A percentile compares a stretch with the other conserved stretches of the same genome.
Conservation (phyloP, 2,888 invertebrate species). For the Druceiella hillmani region DNA sequence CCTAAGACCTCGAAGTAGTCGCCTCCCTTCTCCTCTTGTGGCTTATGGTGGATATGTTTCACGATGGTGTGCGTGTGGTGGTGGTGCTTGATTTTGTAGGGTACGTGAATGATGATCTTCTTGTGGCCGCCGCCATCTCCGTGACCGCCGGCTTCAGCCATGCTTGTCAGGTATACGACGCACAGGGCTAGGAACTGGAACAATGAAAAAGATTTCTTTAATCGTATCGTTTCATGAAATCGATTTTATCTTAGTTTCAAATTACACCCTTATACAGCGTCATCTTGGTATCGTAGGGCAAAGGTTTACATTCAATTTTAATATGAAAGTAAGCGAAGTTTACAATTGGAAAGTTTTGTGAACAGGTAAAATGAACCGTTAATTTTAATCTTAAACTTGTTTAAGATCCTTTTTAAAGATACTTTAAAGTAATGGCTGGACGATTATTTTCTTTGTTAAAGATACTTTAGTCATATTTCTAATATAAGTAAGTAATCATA, state of each 20-base stretch:
- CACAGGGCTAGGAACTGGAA: conserved; percentile 40
- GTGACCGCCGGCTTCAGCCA: conserved; percentile 37
- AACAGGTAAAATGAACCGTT: too few species aligned
- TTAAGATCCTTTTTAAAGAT: too few species aligned
- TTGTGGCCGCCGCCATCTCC: conserved; percentile 55
- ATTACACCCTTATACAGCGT: conserved; percentile 4
- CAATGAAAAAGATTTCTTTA: conserved; percentile 14
- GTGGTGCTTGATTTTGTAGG: conserved; percentile 68
- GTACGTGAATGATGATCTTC: conserved; percentile 74
- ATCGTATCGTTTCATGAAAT: too few species aligned
- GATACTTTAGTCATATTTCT: too few species aligned
- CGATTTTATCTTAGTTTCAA: conserved; percentile 4
- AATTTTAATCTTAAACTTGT: too few species aligned
- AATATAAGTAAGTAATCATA: too few species aligned
- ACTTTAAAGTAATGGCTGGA: too few species aligned
- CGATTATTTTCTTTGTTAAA: too few species aligned
- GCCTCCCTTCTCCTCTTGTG: conserved; percentile 48
- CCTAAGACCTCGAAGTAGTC: conserved; percentile 65
- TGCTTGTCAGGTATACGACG: conserved; percentile 35
- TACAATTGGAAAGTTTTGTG: too few species aligned
- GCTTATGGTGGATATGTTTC: conserved; percentile 64
- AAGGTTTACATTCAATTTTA: too few species aligned
- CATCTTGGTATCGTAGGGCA: too few species aligned
- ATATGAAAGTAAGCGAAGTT: too few species aligned
- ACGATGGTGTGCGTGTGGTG: conserved; percentile 75